phyloP scores from a whole-genome alignment of 53 echinoderm and acorn worm genomes.

The Temnopleurus reevesii region DNA sequence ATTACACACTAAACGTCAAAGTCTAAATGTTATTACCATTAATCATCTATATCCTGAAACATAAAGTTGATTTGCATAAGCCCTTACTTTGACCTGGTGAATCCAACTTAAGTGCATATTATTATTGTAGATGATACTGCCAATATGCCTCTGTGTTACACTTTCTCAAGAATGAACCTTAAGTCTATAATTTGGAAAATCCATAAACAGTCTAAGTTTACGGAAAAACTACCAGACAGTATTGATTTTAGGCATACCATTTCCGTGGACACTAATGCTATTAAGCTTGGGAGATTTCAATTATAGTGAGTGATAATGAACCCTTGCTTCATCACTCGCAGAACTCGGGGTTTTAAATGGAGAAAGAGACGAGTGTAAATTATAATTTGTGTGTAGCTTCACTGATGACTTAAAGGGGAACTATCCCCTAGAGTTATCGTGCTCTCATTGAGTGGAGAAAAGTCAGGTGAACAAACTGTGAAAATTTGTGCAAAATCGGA shows the following conservation, averaged over 20 bases:
- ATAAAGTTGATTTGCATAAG: neutral
- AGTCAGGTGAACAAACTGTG: too few relatives aligned
- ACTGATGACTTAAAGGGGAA: neutral
- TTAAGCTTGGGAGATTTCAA: neutral
- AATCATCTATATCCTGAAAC: neutral
- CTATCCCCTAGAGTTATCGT: too few relatives aligned
- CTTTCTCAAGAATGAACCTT: neutral
- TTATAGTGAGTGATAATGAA: neutral
- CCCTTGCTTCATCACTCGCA: neutral
- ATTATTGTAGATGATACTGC: neutral
- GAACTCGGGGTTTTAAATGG: neutral
- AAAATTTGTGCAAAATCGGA: too few relatives aligned
- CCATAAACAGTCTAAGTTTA: neutral
- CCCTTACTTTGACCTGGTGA: neutral
- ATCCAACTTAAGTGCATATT: too few relatives aligned
- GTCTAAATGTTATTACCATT: too few relatives aligned
- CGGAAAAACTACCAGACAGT: neutral
- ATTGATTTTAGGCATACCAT: slow-evolving; percentile 2
- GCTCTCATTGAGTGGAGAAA: too few relatives aligned
- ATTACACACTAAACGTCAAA: too few relatives aligned
- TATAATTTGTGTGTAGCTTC: neutral
- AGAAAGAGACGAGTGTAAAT: neutral
- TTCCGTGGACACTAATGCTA: neutral
- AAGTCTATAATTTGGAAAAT: neutral
- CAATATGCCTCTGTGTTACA: neutral